Conservation (phyloP, 2,797 vertebrate species). For the Clarias laeviceps region DNA sequence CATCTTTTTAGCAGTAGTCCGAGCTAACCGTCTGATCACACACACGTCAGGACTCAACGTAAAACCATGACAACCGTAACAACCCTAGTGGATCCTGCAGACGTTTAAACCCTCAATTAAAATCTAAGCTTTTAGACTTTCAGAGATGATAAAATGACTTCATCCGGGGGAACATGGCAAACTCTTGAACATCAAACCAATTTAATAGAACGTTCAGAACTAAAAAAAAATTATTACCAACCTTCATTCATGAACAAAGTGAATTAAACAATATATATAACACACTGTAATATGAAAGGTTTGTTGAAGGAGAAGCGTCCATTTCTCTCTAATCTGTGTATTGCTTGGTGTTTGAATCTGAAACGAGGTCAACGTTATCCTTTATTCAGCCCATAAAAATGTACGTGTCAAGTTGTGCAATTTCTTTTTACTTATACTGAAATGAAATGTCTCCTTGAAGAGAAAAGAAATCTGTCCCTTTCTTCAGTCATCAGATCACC, state of each 20-base stretch:
- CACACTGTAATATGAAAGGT: neutral
- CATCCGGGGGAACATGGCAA: neutral
- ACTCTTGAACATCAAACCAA: slow-evolving; percentile 7
- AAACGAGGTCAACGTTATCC: slow-evolving; percentile 10
- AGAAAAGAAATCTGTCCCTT: neutral
- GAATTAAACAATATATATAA: neutral
- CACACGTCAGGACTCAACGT: neutral
- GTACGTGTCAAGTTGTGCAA: neutral
- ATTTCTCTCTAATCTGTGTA: slow-evolving; percentile 12
- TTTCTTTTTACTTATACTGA: neutral
- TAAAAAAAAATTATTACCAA: neutral
- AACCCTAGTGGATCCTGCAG: neutral
- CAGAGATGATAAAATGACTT: slow-evolving; percentile 28
- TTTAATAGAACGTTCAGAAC: neutral
- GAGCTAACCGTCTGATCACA: neutral
- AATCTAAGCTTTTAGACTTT: neutral
- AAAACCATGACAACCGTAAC: neutral
- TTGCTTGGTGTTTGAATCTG: slow-evolving; percentile 23
- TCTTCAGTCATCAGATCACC: neutral
- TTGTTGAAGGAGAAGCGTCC: neutral
- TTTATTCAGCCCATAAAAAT: neutral
- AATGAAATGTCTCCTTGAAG: slow-evolving; percentile 33
- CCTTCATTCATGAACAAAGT: neutral
- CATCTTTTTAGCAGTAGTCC: neutral
- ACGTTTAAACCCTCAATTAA: too few species aligned